Base-by-base conservation (phyloP, 2,113 vertebrate genomes). In the Beaufortia kweichowensis region DNA sequence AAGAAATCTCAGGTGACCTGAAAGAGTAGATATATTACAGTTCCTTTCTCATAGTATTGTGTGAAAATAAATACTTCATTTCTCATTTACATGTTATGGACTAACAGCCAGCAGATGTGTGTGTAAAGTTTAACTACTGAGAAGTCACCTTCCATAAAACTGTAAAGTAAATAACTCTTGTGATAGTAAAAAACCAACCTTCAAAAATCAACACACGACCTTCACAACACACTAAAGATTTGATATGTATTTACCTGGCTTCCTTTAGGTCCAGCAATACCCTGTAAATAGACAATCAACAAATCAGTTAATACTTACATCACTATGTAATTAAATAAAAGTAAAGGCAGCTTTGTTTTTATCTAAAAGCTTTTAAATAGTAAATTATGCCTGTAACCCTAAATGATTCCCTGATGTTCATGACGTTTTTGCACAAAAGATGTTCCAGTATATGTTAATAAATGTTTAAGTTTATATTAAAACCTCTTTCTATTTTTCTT, bases 181-280 rank as follows among this genome's bases (percentile, higher is more conserved):
- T 1, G 10, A 5, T 53, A 24, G 4, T 57, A 61, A 50, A 33
- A n/a, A 3, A 28, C 50, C 33, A 60, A 61, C 2, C 21, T 1
- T 33, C 11, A 57, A 3, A 26, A 19, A 10, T 29, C 64, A 46
- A 67, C 43, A 53, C 72, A 33, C 26, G 3, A 23, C 70, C 2
- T 66, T 64, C 60, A 2, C 19, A 67, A 62, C 31, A 80, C 46
- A 78, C 71, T 31, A 73, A 64, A 66, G 41, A 19, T 1, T 1
- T 69, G 6, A 56, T 57, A 1, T 23, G 17, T 5, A 21, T 57
- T 19, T 91, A 93, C 92, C 91, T 91, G 90, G 79, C 88, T 92
- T 80, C 92, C 92, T 81, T 92, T 92, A 43, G 35, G 81, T 73
- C 92, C 92, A 15, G 90, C 88, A 26, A 84, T 81, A 82, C 92